phyloP scores from a whole-genome alignment of 2,888 invertebrate genomes.

The Brachyptera risi region DNA sequence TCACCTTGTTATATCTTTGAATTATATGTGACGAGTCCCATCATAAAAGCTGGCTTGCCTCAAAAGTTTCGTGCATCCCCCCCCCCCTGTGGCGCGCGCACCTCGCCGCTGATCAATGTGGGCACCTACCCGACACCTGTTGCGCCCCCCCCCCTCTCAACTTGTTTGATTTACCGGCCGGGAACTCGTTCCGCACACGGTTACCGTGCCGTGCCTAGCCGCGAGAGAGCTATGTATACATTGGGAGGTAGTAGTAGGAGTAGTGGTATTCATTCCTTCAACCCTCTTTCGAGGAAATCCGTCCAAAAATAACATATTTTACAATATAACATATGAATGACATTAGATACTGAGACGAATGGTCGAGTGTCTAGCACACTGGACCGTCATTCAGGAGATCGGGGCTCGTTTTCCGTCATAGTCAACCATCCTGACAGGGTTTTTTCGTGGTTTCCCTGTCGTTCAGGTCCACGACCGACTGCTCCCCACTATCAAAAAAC shows the following conservation, averaged over 20 bases:
- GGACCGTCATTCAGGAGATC: too few species aligned
- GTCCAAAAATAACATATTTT: too few species aligned
- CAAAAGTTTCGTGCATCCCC: neutral
- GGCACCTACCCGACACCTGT: neutral
- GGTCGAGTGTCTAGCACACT: too few species aligned
- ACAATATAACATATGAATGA: too few species aligned
- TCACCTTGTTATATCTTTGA: slow-evolving; percentile 3
- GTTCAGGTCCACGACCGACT: too few species aligned
- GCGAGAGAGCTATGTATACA: neutral
- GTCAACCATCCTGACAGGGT: too few species aligned
- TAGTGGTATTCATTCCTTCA: too few species aligned
- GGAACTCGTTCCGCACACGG: neutral
- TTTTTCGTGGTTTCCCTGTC: too few species aligned
- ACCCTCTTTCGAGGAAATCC: too few species aligned
- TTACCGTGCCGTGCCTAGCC: neutral
- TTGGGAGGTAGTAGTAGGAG: neutral
- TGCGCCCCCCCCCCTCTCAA: neutral
- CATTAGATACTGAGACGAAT: too few species aligned
- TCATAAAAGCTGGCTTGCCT: neutral
- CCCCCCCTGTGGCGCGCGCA: neutral
- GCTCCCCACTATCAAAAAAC: too few species aligned
- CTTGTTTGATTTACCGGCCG: neutral
- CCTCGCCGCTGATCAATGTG: neutral
- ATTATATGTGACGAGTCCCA: slow-evolving; percentile 18
- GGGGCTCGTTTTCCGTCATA: too few species aligned